Evolutionary conservation across 1,140 invertebrate genomes (phyloP).

Genomic region (Lordiphosa stackelbergi): DNA sequence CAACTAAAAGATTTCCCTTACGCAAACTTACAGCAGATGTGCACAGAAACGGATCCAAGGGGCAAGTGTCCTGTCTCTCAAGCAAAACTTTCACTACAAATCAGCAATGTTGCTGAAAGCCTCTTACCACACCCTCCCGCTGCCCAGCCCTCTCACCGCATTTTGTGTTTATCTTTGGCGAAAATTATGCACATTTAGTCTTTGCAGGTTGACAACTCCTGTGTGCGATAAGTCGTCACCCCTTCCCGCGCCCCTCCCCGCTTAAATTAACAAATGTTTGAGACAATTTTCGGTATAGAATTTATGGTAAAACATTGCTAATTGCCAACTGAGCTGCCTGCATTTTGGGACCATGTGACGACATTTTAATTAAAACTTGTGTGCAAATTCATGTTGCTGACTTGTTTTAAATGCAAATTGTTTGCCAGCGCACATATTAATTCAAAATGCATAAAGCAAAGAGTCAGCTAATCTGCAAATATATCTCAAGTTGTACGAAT

Average conservation of each 20-base stretch:
- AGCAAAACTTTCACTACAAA: conserved; percentile 41
- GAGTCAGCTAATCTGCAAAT: no score
- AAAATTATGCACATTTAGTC: conserved; percentile 69
- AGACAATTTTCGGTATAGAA: conserved; percentile 36
- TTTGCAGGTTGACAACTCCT: conserved; percentile 54
- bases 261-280: conserved; percentile 49
- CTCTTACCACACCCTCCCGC: background rate
- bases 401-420: conserved; percentile 37
- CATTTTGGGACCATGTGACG: conserved; percentile 42
- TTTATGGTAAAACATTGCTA: conserved; percentile 64
- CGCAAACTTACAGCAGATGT: conserved; percentile 32
- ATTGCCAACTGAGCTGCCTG: conserved; percentile 13
- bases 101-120: background rate
- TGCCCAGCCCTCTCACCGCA: background rate
- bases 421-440: conserved; percentile 30
- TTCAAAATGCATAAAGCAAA: background rate
- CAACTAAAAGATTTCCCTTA: conserved; percentile 30
- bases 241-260: conserved; percentile 4
- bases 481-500: no score
- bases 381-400: conserved; percentile 16
- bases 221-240: conserved; percentile 26
- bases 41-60: conserved; percentile 6
- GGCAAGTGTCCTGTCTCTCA: conserved; percentile 40
- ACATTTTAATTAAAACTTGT: conserved; percentile 73
- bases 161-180: conserved; percentile 45